Evolutionary conservation across 2,113 vertebrate species (phyloP).

Genomic region (Acrocephalus kingi): DNA sequence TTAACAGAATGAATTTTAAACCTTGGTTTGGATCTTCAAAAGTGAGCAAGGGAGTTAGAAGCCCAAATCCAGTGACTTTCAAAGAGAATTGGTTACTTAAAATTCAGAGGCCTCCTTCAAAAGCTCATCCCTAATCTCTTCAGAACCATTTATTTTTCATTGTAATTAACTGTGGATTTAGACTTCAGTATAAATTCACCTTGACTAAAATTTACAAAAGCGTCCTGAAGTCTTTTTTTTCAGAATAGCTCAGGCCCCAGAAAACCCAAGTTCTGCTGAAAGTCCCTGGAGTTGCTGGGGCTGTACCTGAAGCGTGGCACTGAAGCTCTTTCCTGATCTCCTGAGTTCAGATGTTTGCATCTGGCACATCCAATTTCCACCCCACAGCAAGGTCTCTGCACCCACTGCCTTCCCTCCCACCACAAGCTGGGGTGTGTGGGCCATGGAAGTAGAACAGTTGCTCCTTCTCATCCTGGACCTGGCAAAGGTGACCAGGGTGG

Average conservation of each 20-base stretch:
- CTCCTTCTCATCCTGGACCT: neutral
- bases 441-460: neutral
- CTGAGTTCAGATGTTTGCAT: neutral
- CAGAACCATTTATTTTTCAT: conserved; percentile 40
- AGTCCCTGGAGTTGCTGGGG: neutral
- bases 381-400: neutral
- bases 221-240: neutral
- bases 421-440: neutral
- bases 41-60: neutral
- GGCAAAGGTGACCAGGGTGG: neutral
- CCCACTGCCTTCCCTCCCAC: neutral
- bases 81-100: conserved; percentile 25
- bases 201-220: conserved; percentile 24
- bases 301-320: rapidly evolving
- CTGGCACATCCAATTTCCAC: neutral
- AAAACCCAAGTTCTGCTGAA: neutral
- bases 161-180: conserved; percentile 49
- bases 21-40: conserved; percentile 20
- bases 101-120: conserved; percentile 41
- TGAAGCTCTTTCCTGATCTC: neutral
- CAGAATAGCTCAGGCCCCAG: neutral
- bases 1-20: conserved; percentile 24
- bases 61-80: conserved; percentile 16
- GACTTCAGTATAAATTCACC: conserved; percentile 16
- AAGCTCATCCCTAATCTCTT: conserved; percentile 55